These are phyloP conservation scores for Anseranas semipalmata DNA, from an alignment of 2,113 vertebrate genomes.

Conservation along the genomic window DNA sequence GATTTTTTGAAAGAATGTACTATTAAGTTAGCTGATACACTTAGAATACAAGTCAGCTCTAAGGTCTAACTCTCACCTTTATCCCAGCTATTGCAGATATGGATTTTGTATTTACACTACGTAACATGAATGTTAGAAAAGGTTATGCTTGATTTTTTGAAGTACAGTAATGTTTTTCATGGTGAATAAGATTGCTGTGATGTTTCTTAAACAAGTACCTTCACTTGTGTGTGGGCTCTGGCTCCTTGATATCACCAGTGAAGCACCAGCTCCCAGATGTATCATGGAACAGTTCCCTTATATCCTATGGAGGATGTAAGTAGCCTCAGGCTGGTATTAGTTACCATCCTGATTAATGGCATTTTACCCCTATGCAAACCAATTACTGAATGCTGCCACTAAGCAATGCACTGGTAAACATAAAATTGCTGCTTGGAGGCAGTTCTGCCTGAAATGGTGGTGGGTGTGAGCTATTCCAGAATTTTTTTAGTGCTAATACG, in stretches of 20 bases:
- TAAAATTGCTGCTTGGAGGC: neutral
- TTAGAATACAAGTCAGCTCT: neutral
- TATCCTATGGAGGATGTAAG: neutral
- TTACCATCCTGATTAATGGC: neutral
- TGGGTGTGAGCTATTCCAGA: neutral
- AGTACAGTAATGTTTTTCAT: neutral
- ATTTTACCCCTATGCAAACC: neutral
- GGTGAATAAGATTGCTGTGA: neutral
- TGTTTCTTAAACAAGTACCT: neutral
- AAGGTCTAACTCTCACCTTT: neutral
- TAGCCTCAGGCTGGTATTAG: neutral
- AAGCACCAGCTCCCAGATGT: neutral
- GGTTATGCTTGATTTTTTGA: neutral
- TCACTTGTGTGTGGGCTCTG: accelerated
- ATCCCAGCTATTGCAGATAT: neutral
- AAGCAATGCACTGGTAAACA: neutral
- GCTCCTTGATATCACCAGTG: neutral
- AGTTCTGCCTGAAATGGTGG: neutral
- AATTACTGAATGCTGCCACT: neutral
- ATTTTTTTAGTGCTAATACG: neutral
- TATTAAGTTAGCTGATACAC: neutral
- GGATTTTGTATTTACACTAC: neutral
- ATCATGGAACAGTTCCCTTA: neutral
- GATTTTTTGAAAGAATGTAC: neutral
- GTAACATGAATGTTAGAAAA: neutral